Evolutionary conservation across 2,888 invertebrate species (phyloP), one percentile per base, ranked within the genome.

Genomic region (Spatulosminthurus flaviceps): DNA sequence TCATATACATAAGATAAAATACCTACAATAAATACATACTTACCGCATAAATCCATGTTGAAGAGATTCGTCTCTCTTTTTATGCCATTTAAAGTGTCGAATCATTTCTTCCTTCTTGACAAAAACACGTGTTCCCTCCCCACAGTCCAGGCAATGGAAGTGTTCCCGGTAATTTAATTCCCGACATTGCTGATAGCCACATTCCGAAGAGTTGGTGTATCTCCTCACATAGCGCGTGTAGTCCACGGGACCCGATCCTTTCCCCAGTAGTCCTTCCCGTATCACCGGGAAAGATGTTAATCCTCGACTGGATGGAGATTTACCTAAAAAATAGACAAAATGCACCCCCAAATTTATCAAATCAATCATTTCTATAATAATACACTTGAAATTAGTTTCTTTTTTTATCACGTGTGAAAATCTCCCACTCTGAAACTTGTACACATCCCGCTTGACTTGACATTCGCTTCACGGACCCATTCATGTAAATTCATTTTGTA

Each of bases 51-150:
- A 96, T 21, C 98, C 98, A 87, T 98, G 95, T 84, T 96, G 95
- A 43, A 98, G 89, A 7, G 96, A 96, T 88, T 98, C 98, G 87
- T 97, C 97, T 1, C 98, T 92, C 89, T 98, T 98, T 90, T 97
- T 97, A 89, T 98, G 98, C 98, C 98, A 98, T 90, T 98, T 98
- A 87, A 97, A 96, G 88, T 98, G 98, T 64, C 98, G 92, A 83
- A 98, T 97, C 94, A 98, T 98, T 88, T 98, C 98, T 88, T 98
- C 98, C 87, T 98, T 97, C 89, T 98, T 97, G 86, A 96, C 93
- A 87, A 98, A 95, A n/a, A 97, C 95, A 86, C 95, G 88, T 61
- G 90, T 90, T 9, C 84, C 85, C 75, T 84, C 83, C 87, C 91
- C 91, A 88, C 95, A 95, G 89, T 93, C 93, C 81, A 93, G 88